These are phyloP conservation scores for Hydraecia micacea DNA, from an alignment of 2,888 invertebrate genomes.

Conservation along the genomic window DNA sequence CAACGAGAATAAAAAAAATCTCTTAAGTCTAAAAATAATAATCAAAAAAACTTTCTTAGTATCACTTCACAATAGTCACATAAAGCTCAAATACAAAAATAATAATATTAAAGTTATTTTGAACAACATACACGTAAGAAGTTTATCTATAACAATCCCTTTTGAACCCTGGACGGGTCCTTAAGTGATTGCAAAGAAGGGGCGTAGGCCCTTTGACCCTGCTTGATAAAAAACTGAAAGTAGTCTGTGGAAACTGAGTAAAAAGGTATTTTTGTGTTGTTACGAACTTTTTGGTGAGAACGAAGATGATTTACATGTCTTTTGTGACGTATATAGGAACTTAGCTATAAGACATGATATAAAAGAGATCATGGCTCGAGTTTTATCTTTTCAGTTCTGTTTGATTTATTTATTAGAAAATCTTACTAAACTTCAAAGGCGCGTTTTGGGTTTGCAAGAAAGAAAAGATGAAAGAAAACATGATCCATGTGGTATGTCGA, in stretches of 20 bases:
- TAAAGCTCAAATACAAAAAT: constrained; percentile 1
- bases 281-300: constrained; percentile 22
- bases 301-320: constrained; percentile 24
- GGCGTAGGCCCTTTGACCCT: constrained; percentile 60
- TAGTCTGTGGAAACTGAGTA: constrained; percentile 38
- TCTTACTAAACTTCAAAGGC: neutral
- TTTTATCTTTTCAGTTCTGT: neutral
- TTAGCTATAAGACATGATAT: neutral
- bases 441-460: neutral
- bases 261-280: constrained; percentile 40
- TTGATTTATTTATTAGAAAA: neutral
- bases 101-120: constrained; percentile 50
- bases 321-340: neutral
- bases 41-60: constrained; percentile 16
- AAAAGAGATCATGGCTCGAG: neutral
- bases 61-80: constrained; percentile 22
- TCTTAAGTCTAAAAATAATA: neutral
- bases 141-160: constrained; percentile 67
- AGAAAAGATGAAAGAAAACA: neutral
- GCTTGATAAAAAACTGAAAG: constrained; percentile 55
- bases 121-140: constrained; percentile 48
- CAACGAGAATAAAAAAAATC: neutral
- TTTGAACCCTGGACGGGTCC: constrained; percentile 62
- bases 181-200: constrained; percentile 72
- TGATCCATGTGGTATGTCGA: neutral